These are phyloP conservation scores for Eupleurogrammus muticus DNA, from an alignment of 2,797 vertebrate genomes.

Conservation along the genomic window DNA sequence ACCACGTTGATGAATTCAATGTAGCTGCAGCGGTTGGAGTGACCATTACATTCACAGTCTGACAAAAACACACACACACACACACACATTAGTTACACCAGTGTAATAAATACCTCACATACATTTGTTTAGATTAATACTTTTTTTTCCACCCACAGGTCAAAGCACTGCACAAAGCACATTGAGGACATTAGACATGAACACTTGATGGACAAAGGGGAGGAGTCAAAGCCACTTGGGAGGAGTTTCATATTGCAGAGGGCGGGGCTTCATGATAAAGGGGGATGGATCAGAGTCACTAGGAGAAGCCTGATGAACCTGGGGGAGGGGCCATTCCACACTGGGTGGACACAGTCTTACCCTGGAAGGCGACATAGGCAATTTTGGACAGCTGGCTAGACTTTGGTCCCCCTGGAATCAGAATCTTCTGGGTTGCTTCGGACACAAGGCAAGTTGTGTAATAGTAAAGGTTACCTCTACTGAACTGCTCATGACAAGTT, in stretches of 20 bases:
- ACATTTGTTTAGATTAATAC: too few species aligned
- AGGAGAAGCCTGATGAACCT: neutral
- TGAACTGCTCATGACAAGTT: neutral
- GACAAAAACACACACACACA: constrained; percentile 80
- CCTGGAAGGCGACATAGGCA: constrained; percentile 79
- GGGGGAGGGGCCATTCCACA: neutral
- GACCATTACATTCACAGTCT: constrained; percentile 97
- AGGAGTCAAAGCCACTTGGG: constrained; percentile 11
- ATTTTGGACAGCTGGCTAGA: constrained; percentile 81
- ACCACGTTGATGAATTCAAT: constrained; percentile 97
- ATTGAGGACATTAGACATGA: neutral
- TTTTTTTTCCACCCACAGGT: neutral
- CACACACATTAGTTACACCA: neutral
- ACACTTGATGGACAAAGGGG: neutral
- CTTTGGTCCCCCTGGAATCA: constrained; percentile 81
- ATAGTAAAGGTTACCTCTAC: neutral
- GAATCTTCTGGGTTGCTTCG: constrained; percentile 78
- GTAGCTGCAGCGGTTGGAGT: constrained; percentile 98
- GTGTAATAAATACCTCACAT: too few species aligned
- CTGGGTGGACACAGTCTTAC: constrained; percentile 63
- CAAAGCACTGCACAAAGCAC: neutral
- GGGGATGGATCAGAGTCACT: constrained; percentile 12
- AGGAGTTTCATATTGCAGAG: neutral
- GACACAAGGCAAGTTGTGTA: constrained; percentile 53
- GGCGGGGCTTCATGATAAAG: constrained; percentile 38